Base-by-base conservation (phyloP, 2,888 invertebrate species). In the Leptopilina syphax region DNA sequence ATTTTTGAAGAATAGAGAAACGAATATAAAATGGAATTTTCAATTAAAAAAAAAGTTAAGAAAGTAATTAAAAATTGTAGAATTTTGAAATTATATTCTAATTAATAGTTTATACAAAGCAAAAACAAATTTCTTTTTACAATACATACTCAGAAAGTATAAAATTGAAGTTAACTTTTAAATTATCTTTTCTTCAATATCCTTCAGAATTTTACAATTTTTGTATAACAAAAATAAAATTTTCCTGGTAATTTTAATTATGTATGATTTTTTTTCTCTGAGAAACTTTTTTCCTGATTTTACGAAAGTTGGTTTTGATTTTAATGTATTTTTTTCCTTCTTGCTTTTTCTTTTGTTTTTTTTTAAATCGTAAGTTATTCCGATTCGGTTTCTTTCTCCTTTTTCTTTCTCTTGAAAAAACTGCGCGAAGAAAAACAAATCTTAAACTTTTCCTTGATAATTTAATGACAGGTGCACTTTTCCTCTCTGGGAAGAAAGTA, bases 361-460 rank as follows among this genome's bases (percentile, higher is more conserved):
- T 27, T 50, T 8, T 44, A 7, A 27, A 27, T 24, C 70, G 54
- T 70, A 68, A 68, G 47, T 50, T 27, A 70, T 70, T 70, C 70
- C 27, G 70, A 27, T 13, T 70, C 50, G 50, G 10, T 13, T 27
- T 13, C 7, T 70, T 54, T 70, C 27, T 54, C 24, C 9, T 24
- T 18, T 24, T 47, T 44, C 12, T 9, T 9, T 13, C 18, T 24
- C 9, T 44, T 44, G 8, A 47, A 47, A 44, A 12, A 68, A 68
- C 44, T 68, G 27, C 27, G 12, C 27, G 12, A 63, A 63, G 60
- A 65, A 63, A 76, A 65, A 34, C 34, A 76, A 76, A 63, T 76
- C 9, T 34, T 13, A 63, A 63, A 76, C 34, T 76, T 76, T 76
- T 60, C 60, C 76, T 70, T 27, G 54, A 70, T 70, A 70, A 50